Percentiles rank a stretch among this genome's conserved stretches.
Conservation (phyloP, 1,140 invertebrate genomes). For the Stratiolaelaps scimitus region DNA sequence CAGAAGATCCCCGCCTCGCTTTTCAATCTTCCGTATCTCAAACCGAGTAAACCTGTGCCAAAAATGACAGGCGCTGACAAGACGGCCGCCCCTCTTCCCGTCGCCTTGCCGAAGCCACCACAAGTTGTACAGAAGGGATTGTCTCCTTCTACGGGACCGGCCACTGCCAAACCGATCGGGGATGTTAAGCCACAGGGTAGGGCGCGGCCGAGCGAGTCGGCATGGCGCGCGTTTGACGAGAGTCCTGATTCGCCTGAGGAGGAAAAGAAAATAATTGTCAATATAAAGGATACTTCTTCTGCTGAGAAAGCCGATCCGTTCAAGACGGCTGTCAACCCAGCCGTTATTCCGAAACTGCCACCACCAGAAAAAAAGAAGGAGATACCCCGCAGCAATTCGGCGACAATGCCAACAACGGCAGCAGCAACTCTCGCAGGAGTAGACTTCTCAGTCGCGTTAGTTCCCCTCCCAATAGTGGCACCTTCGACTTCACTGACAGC, state of each 20-base stretch:
- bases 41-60: neutral
- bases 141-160: neutral
- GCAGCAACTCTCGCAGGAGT: neutral
- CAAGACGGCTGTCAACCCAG: neutral
- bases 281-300: conserved; percentile 2
- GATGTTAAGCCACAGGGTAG: too few relatives aligned
- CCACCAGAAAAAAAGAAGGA: conserved; percentile 25
- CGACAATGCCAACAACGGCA: neutral
- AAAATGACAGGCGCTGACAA: neutral
- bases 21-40: conserved; percentile 24
- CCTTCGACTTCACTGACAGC: neutral
- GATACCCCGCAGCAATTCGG: too few relatives aligned
- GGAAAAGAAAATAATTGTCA: neutral
- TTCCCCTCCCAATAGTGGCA: neutral
- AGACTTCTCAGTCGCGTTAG: neutral
- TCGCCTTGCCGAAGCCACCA: neutral
- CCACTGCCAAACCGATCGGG: neutral
- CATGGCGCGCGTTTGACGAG: neutral
- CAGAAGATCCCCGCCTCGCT: neutral
- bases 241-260: conserved; percentile 21
- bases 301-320: neutral
- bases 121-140: neutral
- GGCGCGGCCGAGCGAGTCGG: too few relatives aligned
- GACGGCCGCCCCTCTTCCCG: neutral
- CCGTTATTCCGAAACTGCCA: conserved; percentile 10